Percentiles rank a stretch among this genome's conserved stretches.
phyloP scores from a whole-genome alignment of 2,113 vertebrate species.

The Eudorcas thomsonii region DNA sequence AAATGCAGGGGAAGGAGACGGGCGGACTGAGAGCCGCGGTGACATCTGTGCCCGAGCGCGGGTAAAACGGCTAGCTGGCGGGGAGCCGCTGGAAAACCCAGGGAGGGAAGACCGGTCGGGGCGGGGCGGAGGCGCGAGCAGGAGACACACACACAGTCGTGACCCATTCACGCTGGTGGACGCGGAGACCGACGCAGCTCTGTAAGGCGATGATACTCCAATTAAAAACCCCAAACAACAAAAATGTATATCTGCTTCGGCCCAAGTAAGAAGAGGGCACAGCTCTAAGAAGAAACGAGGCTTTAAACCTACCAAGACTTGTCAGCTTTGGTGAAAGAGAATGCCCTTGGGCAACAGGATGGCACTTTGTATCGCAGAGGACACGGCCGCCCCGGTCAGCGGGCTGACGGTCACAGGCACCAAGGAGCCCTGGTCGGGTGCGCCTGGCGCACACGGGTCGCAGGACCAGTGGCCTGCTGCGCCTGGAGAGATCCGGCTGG shows the following conservation, averaged over 20 bases:
- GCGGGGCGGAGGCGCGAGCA: neutral
- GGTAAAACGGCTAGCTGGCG: neutral
- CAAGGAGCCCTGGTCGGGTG: neutral
- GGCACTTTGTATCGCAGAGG: neutral
- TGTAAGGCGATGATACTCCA: fast-evolving
- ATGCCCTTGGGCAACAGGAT: neutral
- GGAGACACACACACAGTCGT: fast-evolving
- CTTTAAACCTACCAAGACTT: neutral
- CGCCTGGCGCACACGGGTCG: fast-evolving
- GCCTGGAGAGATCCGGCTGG: neutral
- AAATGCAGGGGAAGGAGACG: too few species aligned
- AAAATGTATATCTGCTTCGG: neutral
- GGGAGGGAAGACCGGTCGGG: too few species aligned
- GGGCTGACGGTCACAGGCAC: too few species aligned
- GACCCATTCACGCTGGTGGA: neutral
- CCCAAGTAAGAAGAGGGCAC: neutral
- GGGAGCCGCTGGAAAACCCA: fast-evolving
- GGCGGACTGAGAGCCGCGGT: neutral
- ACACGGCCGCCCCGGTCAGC: too few species aligned
- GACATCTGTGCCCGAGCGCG: fast-evolving
- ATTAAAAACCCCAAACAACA: neutral
- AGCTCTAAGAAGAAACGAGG: neutral
- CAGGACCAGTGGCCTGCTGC: neutral
- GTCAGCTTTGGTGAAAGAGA: neutral
- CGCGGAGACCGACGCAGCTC: fast-evolving